Base-by-base conservation (phyloP, 2,113 vertebrate species). In the Tringa solitaria region DNA sequence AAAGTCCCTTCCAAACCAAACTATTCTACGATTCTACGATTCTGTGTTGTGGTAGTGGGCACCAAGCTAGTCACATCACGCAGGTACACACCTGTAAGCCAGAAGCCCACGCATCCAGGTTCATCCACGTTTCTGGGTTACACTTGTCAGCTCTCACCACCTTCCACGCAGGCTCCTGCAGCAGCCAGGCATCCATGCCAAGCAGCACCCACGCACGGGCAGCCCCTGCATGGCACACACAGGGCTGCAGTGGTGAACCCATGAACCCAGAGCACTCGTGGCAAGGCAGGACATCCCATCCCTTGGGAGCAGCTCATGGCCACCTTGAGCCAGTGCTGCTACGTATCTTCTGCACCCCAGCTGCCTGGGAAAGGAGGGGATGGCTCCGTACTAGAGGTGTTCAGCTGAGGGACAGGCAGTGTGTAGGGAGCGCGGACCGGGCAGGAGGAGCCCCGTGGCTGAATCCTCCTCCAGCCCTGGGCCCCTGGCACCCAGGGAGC, bases 11-110 rank as follows among this genome's bases (percentile, higher is more conserved):
- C 45, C 61, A 65, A 45, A 28, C 27, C 41, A 46, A 68, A 46
- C 33, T 21, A 8, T 24, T 41, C 37, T 35, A 4, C 11, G 22
- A 48, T n/a, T 82, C 54, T 24, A 14, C 23, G 57, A 60, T 60
- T 24, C n/a, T 69, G 17, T 4, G 0, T 1, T 21, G 28, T 17
- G n/a, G 24, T 12, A 33, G 68, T 0, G 6, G 68, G 77, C 51
- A 50, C n/a, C 2, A 5, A 37, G 30, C 22, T 73, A 41, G 32
- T 77, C 57, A 26, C 3, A 8, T 39, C 63, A 30, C 51, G 8
- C 10, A 1, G 2, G 21, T 5, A 33, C 15, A 8, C 1, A 1
- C 3, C 0, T 50, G 53, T 35, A 33, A 60, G 39, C 27, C 79
- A 77, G 46, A 43, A 72, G 46, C 9, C 73, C 50, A 41, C 3